A percentile compares a stretch with the other conserved stretches of the same genome.
Evolutionary conservation across 2,888 invertebrate genomes (phyloP).

Genomic region (Chymomyza caudatula): DNA sequence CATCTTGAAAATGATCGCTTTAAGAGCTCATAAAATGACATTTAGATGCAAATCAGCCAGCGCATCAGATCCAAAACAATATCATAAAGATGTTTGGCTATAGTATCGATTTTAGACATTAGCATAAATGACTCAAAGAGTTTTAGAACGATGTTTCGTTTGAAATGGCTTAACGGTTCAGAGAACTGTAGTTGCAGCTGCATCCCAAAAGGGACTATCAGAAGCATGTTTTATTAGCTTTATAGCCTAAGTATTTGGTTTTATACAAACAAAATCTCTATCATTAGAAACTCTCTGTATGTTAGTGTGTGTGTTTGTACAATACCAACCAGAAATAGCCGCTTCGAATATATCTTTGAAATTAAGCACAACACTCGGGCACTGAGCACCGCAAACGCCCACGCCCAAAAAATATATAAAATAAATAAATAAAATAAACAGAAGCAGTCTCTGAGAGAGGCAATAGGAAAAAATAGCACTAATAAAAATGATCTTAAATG

Average conservation of each 20-base stretch:
- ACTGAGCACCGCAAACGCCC: neutral
- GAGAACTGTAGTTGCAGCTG: neutral
- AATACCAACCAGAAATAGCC: neutral
- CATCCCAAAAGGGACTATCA: neutral
- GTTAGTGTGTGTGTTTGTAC: neutral
- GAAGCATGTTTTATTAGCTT: neutral
- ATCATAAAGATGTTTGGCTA: neutral
- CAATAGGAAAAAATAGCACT: neutral
- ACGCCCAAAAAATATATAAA: neutral
- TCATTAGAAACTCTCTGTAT: neutral
- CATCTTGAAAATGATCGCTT: neutral
- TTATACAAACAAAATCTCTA: neutral
- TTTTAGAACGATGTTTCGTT: neutral
- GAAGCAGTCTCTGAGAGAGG: neutral
- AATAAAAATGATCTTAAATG: neutral
- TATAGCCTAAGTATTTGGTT: neutral
- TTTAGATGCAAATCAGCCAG: neutral
- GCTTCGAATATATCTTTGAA: neutral
- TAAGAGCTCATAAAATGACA: neutral
- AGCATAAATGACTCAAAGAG: conserved; percentile 11
- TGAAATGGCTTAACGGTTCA: neutral
- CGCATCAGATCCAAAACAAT: neutral
- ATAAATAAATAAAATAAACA: neutral
- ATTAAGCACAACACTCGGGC: neutral
- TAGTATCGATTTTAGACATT: conserved; percentile 9